These are phyloP conservation scores for Ichneumoninae sp. DNA, from an alignment of 2,888 invertebrate species.

Conservation along the genomic window DNA sequence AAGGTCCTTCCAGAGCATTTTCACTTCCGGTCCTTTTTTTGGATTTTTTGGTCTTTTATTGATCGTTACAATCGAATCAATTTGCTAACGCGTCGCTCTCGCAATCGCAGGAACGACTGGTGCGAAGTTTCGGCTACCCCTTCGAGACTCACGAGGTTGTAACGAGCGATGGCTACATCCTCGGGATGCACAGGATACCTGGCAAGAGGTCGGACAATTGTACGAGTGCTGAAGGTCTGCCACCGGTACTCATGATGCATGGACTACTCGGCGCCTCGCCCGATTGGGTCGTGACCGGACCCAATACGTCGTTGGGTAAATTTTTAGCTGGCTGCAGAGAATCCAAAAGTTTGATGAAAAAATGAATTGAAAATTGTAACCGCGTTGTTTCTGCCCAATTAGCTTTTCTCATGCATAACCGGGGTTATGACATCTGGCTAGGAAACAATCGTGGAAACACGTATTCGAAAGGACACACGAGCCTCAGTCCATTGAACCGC, in stretches of 20 bases:
- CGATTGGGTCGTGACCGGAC: slow-evolving; percentile 41
- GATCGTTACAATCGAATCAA: background rate
- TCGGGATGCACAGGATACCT: slow-evolving; percentile 44
- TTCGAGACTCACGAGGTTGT: slow-evolving; percentile 41
- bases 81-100: background rate
- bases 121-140: slow-evolving; percentile 24
- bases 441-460: slow-evolving; percentile 86
- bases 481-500: slow-evolving; percentile 73
- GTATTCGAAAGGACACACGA: slow-evolving; percentile 83
- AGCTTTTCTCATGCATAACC: slow-evolving; percentile 64
- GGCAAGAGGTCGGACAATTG: background rate
- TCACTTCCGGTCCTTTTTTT: too few relatives aligned
- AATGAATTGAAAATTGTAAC: background rate
- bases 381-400: background rate
- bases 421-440: slow-evolving; percentile 83
- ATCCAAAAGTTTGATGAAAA: background rate
- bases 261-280: slow-evolving; percentile 37
- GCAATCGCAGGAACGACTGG: slow-evolving; percentile 17
- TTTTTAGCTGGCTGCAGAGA: background rate
- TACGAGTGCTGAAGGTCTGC: slow-evolving; percentile 40
- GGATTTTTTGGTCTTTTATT: background rate
- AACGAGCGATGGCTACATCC: slow-evolving; percentile 42
- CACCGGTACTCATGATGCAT: slow-evolving; percentile 49
- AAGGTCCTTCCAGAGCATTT: too few relatives aligned
- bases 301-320: slow-evolving; percentile 41